Evolutionary conservation across 2,797 vertebrate genomes (phyloP).

Genomic region (Pithecia hirsuta): DNA sequence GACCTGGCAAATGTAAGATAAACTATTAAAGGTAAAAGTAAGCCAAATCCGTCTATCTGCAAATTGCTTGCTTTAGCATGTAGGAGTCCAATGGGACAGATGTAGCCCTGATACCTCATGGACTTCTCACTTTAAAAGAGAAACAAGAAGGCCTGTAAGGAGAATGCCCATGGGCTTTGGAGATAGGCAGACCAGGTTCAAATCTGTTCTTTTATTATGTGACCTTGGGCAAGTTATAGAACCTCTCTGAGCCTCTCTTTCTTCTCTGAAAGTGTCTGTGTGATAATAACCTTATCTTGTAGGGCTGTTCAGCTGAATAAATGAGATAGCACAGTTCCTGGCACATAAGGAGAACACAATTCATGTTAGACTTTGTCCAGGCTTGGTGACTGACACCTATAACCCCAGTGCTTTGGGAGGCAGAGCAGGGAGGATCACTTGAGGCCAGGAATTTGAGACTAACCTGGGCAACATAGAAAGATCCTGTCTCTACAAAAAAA

Average conservation of each 20-base stretch:
- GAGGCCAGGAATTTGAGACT: neutral
- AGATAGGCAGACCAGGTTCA: neutral
- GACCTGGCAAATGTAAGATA: neutral
- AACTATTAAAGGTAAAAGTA: neutral
- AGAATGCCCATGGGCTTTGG: neutral
- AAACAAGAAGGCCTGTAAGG: neutral
- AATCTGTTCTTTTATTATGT: neutral
- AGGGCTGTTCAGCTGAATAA: neutral
- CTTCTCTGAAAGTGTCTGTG: neutral
- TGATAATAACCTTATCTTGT: neutral
- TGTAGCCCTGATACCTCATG: neutral
- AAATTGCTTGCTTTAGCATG: neutral
- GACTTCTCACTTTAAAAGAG: neutral
- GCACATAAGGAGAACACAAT: neutral
- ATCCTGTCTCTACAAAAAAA: neutral
- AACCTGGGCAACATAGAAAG: neutral
- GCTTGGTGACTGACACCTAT: neutral
- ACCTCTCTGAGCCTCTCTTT: neutral
- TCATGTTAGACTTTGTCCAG: slow-evolving; percentile 11
- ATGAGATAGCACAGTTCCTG: neutral
- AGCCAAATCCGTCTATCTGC: neutral
- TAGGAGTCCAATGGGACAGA: neutral
- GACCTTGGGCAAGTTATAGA: neutral
- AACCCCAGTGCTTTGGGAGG: neutral
- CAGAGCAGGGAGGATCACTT: rapidly evolving